Base-by-base conservation (phyloP, 2,113 vertebrate genomes). In the Psettodes erumei region DNA sequence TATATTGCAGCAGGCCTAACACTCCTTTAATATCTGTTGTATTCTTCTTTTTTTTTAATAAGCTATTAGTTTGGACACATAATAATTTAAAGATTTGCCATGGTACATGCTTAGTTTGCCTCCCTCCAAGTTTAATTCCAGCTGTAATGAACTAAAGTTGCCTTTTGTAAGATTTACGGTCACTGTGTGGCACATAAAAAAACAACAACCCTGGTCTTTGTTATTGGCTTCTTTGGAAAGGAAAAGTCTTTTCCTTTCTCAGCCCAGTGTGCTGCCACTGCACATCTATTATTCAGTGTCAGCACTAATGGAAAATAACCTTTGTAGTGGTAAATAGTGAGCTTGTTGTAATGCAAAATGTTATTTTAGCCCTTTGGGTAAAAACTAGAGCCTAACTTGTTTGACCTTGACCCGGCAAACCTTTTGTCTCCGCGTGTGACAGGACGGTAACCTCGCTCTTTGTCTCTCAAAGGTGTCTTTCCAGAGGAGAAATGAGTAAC, bases 401-500 rank as follows among this genome's bases (percentile, higher is more conserved):
- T 47, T 68, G 10, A 64, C 28, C n/a, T n/a, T n/a, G n/a, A n/a
- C n/a, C n/a, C n/a, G n/a, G n/a, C n/a, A n/a, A n/a, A n/a, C n/a
- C n/a, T n/a, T n/a, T n/a, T n/a, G n/a, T n/a, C n/a, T n/a, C n/a
- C n/a, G n/a, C n/a, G n/a, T 35, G 19, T 37, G 25, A 30, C 2
- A 40, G 18, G 32, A 56, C 21, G 27, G 11, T 71, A 25, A 58
- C 27, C 23, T n/a, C n/a, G n/a, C n/a, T n/a, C 12, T 61, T 28
- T 74, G 8, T n/a, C 1, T 66, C 37, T 70, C 9, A 51, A 13
- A 64, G 5, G 37, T 69, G 18, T 37, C 45, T 74, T 61, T 64
- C 42, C 83, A 89, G 85, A 35, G 33, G 38, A 61, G 65, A 88
- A 81, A 88, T 92, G 86, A 92, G 81, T 35, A 54, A 82, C 43